phyloP scores from a whole-genome alignment of 2,113 vertebrate species.

The Pantherophis guttatus region DNA sequence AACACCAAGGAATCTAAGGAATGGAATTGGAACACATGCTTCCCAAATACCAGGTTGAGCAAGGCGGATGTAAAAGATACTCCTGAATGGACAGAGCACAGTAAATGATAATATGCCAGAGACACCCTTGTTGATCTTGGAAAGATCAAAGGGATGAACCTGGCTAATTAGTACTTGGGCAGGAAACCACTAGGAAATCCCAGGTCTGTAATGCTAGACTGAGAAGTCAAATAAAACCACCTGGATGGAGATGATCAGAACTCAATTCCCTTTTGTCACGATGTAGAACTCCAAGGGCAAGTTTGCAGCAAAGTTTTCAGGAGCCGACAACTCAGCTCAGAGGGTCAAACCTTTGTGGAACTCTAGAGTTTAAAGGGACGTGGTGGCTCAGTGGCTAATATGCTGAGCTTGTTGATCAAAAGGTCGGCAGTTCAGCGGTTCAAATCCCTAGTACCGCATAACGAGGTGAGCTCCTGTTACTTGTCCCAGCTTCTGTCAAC shows the following conservation, averaged over 20 bases:
- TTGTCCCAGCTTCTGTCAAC: too few species aligned
- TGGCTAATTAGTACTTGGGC: neutral
- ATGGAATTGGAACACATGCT: neutral
- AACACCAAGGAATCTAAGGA: neutral
- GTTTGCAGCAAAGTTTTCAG: neutral
- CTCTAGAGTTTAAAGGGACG: neutral
- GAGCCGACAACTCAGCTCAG: neutral
- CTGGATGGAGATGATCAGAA: neutral
- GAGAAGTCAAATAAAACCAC: neutral
- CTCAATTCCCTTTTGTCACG: neutral
- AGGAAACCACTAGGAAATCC: neutral
- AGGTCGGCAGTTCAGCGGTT: too few species aligned
- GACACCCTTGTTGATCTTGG: neutral
- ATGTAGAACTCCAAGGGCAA: neutral
- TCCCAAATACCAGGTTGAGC: neutral
- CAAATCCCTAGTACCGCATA: too few species aligned
- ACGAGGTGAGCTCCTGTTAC: too few species aligned
- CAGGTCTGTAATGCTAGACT: neutral
- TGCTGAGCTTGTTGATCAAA: too few species aligned
- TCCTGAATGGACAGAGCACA: neutral
- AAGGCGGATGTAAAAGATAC: neutral
- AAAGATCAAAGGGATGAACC: neutral
- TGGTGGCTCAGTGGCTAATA: too few species aligned
- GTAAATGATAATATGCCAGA: neutral
- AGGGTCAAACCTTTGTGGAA: neutral